Conservation (phyloP, 2,113 vertebrate species). For the Dolichallabes microphthalmus region DNA sequence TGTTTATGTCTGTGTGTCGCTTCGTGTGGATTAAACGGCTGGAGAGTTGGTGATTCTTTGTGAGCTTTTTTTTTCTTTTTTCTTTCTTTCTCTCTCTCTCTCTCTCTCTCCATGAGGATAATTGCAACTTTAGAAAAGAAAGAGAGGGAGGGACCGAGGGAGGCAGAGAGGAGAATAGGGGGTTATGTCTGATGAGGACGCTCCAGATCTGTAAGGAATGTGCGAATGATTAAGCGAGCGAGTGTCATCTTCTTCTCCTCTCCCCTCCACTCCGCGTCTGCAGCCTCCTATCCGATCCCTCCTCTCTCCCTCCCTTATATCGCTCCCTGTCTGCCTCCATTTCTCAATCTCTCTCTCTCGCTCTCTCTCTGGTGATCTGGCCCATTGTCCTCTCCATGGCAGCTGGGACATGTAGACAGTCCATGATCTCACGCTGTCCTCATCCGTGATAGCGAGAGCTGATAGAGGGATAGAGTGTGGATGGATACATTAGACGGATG, state of each 20-base stretch:
- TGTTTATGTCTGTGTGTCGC: background rate
- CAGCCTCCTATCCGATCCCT: conserved; percentile 36
- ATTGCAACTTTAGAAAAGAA: background rate
- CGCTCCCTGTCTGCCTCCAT: conserved; percentile 17
- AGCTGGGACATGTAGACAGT: conserved; percentile 53
- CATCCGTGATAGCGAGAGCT: conserved; percentile 20
- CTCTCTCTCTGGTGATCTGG: conserved; percentile 40
- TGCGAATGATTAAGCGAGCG: conserved; percentile 44
- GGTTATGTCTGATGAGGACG: conserved; percentile 25
- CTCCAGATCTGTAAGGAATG: conserved; percentile 40
- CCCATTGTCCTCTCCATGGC: conserved; percentile 48
- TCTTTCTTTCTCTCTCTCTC: too few relatives aligned
- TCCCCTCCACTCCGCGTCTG: background rate
- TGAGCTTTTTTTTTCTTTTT: background rate
- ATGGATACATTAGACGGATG: conserved; percentile 33
- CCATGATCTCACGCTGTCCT: conserved; percentile 46
- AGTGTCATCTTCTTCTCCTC: background rate
- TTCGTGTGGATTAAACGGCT: background rate
- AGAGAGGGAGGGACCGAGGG: background rate
- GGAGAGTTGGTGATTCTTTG: background rate
- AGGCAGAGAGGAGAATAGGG: background rate
- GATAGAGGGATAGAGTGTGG: conserved; percentile 32
- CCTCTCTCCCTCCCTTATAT: conserved; percentile 40
- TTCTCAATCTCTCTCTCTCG: conserved; percentile 40
- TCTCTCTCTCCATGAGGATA: background rate